Conservation (phyloP, 1,140 invertebrate species). For the Asbolus verrucosus region DNA sequence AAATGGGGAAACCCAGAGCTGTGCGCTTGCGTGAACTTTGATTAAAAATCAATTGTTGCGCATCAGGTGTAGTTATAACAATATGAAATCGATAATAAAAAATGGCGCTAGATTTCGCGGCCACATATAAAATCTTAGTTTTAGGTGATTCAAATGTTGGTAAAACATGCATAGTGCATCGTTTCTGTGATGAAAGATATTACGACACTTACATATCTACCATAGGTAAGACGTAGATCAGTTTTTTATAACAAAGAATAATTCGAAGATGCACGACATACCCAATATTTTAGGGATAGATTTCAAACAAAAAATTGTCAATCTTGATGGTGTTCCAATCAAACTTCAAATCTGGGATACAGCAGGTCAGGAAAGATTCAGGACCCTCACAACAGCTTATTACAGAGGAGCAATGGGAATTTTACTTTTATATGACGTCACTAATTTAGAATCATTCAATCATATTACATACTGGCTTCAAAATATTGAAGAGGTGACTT, state of each 20-base stretch:
- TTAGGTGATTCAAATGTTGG: conserved; percentile 92
- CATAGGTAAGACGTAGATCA: conserved; percentile 77
- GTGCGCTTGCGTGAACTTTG: conserved; percentile 32
- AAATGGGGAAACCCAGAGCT: neutral
- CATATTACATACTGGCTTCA: conserved; percentile 88
- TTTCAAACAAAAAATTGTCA: conserved; percentile 92
- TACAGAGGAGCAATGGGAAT: conserved; percentile 90
- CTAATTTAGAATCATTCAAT: conserved; percentile 87
- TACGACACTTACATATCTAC: conserved; percentile 93
- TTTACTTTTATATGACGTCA: conserved; percentile 88
- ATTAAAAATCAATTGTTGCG: conserved; percentile 42
- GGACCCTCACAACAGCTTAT: conserved; percentile 88
- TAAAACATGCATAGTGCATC: conserved; percentile 91
- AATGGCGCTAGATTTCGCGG: conserved; percentile 86
- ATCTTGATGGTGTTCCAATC: conserved; percentile 85
- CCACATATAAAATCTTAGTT: conserved; percentile 88
- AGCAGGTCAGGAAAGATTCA: conserved; percentile 79
- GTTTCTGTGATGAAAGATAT: conserved; percentile 91
- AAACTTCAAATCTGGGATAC: conserved; percentile 92
- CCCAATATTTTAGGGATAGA: conserved; percentile 78
- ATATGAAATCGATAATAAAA: conserved; percentile 49
- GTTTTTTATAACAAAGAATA: no score
- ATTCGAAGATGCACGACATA: no score
- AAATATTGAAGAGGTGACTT: conserved; percentile 90
- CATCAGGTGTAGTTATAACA: conserved; percentile 30